phyloP scores from a whole-genome alignment of 1,140 invertebrate species.

The Ladona fulva region DNA sequence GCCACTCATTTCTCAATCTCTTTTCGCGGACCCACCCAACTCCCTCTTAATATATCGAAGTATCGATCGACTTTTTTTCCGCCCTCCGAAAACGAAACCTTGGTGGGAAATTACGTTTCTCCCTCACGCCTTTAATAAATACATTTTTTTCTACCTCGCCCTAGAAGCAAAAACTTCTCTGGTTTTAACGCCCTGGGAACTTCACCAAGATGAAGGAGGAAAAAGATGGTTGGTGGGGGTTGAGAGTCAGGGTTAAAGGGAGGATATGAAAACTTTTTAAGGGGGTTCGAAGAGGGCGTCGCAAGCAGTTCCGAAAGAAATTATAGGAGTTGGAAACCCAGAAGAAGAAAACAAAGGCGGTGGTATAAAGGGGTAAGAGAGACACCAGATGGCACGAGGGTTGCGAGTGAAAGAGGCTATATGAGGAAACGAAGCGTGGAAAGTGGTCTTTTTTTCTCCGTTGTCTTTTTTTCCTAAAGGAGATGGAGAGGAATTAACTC shows the following conservation, averaged over 20 bases:
- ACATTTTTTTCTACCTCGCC: not conserved
- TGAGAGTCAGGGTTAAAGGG: not conserved
- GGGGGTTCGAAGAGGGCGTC: not conserved
- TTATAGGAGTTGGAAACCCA: not conserved
- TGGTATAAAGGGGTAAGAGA: not conserved
- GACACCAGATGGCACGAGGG: not conserved
- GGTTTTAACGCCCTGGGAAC: not conserved
- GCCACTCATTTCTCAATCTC: too few species aligned
- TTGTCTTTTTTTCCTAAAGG: too few species aligned
- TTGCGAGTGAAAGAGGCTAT: too few species aligned
- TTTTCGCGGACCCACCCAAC: not conserved
- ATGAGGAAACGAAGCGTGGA: too few species aligned
- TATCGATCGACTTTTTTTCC: too few species aligned
- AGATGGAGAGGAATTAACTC: too few species aligned
- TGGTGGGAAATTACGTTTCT: not conserved
- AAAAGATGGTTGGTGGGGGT: not conserved
- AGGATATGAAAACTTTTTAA: not conserved
- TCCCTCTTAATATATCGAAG: not conserved
- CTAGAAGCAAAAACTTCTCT: not conserved
- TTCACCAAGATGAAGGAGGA: not conserved
- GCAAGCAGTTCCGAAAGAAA: not conserved
- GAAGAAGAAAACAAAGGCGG: not conserved
- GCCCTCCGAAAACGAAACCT: too few species aligned
- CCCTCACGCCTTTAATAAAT: not conserved
- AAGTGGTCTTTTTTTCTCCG: too few species aligned